Conservation (phyloP, 2,113 vertebrate species). For the Neolamprologus tretocephalus region DNA sequence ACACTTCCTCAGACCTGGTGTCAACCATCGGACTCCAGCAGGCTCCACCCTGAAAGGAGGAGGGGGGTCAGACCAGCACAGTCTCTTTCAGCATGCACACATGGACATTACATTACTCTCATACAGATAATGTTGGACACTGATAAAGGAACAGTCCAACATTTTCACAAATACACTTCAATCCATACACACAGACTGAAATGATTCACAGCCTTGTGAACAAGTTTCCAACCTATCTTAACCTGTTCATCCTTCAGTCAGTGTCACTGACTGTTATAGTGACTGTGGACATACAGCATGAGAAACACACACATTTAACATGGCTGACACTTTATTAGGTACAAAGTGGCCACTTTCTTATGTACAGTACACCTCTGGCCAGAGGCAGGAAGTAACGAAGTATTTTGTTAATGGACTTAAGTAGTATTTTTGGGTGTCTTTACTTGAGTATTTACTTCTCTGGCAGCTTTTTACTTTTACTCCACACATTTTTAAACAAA, state of each 20-base stretch:
- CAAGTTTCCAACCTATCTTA: background rate
- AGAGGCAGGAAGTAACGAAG: fast-evolving
- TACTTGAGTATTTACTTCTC: background rate
- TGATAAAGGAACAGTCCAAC: background rate
- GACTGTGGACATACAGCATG: background rate
- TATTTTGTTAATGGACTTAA: background rate
- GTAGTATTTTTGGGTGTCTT: background rate
- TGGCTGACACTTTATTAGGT: background rate
- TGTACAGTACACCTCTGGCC: background rate
- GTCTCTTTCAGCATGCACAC: background rate
- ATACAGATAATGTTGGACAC: background rate
- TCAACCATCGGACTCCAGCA: background rate
- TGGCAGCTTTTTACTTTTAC: background rate
- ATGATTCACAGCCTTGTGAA: background rate
- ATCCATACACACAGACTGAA: background rate
- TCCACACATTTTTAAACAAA: background rate
- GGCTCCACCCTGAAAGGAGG: background rate
- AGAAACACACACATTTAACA: background rate
- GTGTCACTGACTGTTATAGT: fast-evolving
- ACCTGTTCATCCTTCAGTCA: background rate
- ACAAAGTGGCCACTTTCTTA: background rate
- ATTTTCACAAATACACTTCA: background rate
- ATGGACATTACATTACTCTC: background rate
- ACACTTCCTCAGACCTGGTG: background rate
- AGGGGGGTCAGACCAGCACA: background rate